phyloP scores from a whole-genome alignment of 2,888 invertebrate genomes.

The Drosophila incognita region DNA sequence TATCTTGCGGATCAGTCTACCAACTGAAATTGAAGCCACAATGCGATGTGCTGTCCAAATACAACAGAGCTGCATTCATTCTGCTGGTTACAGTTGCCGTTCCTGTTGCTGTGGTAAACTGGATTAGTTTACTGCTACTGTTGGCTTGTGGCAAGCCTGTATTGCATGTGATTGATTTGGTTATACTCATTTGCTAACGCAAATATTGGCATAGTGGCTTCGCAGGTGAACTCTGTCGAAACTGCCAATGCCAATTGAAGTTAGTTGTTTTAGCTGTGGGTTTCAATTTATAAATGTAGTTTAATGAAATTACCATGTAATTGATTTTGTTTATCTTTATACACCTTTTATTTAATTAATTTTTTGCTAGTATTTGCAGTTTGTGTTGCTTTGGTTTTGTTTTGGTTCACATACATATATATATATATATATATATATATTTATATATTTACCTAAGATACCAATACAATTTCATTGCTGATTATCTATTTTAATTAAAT shows the following conservation, averaged over 20 bases:
- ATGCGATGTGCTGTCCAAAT: conserved; percentile 47
- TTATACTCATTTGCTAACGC: conserved; percentile 68
- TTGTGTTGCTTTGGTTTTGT: conserved; percentile 26
- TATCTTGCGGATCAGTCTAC: conserved; percentile 55
- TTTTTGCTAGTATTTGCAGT: conserved; percentile 54
- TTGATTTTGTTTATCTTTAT: conserved; percentile 61
- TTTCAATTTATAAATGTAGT: conserved; percentile 32
- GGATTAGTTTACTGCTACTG: conserved; percentile 45
- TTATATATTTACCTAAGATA: conserved; percentile 65
- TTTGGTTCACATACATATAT: conserved; percentile 30
- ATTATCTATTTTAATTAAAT: conserved; percentile 72
- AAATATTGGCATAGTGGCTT: conserved; percentile 57
- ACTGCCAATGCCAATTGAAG: conserved; percentile 6
- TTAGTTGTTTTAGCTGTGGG: conserved; percentile 18
- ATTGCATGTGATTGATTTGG: conserved; percentile 70
- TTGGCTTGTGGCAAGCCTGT: conserved; percentile 63
- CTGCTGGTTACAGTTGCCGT: not conserved
- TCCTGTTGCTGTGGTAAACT: conserved; percentile 12
- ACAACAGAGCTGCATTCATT: conserved; percentile 34
- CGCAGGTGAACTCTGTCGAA: conserved; percentile 4
- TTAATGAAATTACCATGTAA: conserved; percentile 61
- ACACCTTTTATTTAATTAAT: conserved; percentile 71
- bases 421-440: conserved; percentile 13
- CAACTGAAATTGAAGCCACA: conserved; percentile 57
- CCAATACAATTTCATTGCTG: conserved; percentile 72